Evolutionary conservation across 2,888 invertebrate species (phyloP).

Genomic region (Calameuta pallipes): DNA sequence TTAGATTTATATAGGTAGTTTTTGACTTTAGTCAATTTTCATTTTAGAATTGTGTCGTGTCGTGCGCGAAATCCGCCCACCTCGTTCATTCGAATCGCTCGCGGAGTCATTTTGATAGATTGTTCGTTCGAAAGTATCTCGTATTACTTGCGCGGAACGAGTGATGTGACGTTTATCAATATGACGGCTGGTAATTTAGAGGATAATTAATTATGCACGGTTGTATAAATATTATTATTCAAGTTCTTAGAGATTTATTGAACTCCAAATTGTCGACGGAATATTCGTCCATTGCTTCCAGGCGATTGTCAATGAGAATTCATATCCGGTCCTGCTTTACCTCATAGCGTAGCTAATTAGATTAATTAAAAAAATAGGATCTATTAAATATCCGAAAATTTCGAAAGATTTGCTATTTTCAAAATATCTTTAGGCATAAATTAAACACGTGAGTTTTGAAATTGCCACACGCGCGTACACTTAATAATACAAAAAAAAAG

Average conservation of each 20-base stretch:
- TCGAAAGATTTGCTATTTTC: not conserved
- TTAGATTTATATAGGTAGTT: not conserved
- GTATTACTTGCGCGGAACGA: not conserved
- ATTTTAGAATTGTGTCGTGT: not conserved
- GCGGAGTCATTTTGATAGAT: not conserved
- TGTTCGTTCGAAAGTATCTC: not conserved
- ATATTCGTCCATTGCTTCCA: not conserved
- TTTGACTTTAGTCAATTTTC: not conserved
- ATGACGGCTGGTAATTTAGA: not conserved
- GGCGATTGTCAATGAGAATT: not conserved
- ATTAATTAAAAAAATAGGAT: not conserved
- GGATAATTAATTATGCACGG: not conserved
- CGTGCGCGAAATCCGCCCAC: not conserved
- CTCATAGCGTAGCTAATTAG: not conserved
- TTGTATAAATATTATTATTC: not conserved
- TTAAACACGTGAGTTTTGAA: not conserved
- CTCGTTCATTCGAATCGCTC: not conserved
- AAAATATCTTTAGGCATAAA: not conserved
- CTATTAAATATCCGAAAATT: not conserved
- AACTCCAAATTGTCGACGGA: not conserved
- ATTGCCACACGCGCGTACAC: not conserved
- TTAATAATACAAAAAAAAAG: too few relatives aligned
- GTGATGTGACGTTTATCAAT: not conserved
- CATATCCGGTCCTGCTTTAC: not conserved
- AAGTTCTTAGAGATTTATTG: not conserved